Evolutionary conservation across 2,113 vertebrate genomes (phyloP).

Genomic region (Numenius arquata): DNA sequence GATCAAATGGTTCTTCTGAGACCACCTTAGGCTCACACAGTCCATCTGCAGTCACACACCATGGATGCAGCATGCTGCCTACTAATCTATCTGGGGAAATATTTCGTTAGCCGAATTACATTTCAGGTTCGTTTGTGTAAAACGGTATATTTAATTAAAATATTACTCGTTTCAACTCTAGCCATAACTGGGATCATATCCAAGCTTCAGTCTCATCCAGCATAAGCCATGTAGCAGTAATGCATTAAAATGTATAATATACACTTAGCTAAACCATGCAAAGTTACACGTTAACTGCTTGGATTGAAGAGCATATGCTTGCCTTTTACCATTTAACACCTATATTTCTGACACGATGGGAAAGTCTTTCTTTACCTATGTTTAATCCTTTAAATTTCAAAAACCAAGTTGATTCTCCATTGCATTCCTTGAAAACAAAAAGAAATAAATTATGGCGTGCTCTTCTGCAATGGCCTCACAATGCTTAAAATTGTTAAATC

Average conservation of each 20-base stretch:
- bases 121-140: slow-evolving; percentile 45
- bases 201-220: slow-evolving; percentile 40
- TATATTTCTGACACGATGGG: background rate
- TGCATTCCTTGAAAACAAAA: background rate
- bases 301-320: background rate
- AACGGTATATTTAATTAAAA: slow-evolving; percentile 65
- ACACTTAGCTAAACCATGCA: slow-evolving; percentile 1
- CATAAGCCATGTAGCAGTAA: background rate
- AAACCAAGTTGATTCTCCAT: background rate
- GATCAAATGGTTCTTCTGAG: slow-evolving; percentile 65
- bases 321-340: background rate
- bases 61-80: slow-evolving; percentile 28
- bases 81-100: slow-evolving; percentile 53
- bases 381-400: background rate
- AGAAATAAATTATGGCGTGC: background rate
- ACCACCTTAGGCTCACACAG: slow-evolving; percentile 39
- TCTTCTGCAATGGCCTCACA: background rate
- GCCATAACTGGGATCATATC: slow-evolving; percentile 41
- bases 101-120: background rate
- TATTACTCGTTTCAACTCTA: slow-evolving; percentile 44
- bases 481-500: background rate
- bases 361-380: background rate
- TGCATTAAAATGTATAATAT: background rate
- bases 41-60: slow-evolving; percentile 59
- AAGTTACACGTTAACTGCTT: slow-evolving; percentile 2